Percentiles rank a stretch among this genome's conserved stretches.
These are phyloP conservation scores for Sisyra terminalis DNA, from an alignment of 2,888 invertebrate species.

Conservation along the genomic window DNA sequence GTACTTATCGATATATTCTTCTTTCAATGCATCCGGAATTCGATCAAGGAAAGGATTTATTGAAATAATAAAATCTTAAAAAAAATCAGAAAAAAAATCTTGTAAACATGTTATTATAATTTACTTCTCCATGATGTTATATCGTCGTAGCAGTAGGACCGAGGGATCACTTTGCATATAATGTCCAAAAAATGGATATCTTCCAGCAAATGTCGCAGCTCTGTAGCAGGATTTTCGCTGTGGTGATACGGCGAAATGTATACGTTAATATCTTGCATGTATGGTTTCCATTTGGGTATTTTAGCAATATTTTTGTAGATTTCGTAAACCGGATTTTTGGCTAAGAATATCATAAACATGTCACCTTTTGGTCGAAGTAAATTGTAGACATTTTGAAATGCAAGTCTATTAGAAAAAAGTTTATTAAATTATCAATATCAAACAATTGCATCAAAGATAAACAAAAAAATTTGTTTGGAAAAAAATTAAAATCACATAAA, in stretches of 20 bases:
- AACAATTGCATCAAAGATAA: no score
- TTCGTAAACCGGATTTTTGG: constrained; percentile 49
- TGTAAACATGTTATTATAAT: constrained; percentile 4
- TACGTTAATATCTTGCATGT: constrained; percentile 45
- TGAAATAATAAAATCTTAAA: constrained; percentile 43
- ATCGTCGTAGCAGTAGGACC: constrained; percentile 38
- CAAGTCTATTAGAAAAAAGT: constrained; percentile 30
- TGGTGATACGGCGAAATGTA: constrained; percentile 54
- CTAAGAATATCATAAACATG: constrained; percentile 49
- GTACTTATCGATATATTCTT: constrained; percentile 46
- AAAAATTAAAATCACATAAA: not conserved
- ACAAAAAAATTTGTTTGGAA: no score
- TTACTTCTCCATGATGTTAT: constrained; percentile 40
- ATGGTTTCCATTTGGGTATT: constrained; percentile 39
- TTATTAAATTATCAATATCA: no score
- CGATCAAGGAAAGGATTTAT: constrained; percentile 51
- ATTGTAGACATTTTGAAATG: constrained; percentile 44
- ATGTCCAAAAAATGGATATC: constrained; percentile 42
- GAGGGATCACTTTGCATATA: constrained; percentile 39
- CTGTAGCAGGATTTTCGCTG: constrained; percentile 36
- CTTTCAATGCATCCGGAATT: constrained; percentile 37
- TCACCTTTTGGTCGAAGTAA: constrained; percentile 51
- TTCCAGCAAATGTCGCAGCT: constrained; percentile 34
- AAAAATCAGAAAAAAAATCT: constrained; percentile 17
- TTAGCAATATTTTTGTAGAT: constrained; percentile 44